Evolutionary conservation across 2,113 vertebrate species (phyloP), one percentile per base, ranked within the genome.

Genomic region (Hypomesus transpacificus): DNA sequence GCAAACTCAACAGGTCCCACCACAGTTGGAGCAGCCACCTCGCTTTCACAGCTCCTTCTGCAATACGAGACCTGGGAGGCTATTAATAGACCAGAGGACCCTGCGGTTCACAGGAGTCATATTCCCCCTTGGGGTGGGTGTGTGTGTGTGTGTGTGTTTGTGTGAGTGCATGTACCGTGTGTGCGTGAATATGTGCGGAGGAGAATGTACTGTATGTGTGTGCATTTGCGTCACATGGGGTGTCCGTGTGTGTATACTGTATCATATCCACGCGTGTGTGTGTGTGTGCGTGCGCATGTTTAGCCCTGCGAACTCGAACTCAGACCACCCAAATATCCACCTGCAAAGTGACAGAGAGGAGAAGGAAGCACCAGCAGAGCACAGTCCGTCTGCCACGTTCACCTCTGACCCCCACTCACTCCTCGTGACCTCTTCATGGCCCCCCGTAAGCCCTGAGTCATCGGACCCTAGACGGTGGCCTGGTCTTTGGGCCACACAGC

Each of bases 1-100:
- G 63, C 50, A 26, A 82, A 62, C 69, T 65, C 66, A 63, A 4
- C 62, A 78, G 78, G 77, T 75, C 68, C 68, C 69, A n/a, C 24
- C 68, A 54, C 71, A 70, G 73, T 65, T 26, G 21, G 52, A 71
- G 66, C 17, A 52, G 57, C 74, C 66, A 50, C 64, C 69, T 61
- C 64, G 21, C 63, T 39, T 72, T 72, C 7, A 62, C 26, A 67
- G 66, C 72, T 77, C 59, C 69, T 70, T 80, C 71, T 78, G 73
- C 67, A 71, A 66, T 69, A 70, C 58, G 54, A 78, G 67, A 73
- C 67, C 66, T 69, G 63, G 64, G 50, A 62, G 66, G 54, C 68
- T 75, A 66, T 69, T 50, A 68, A 75, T 70, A 64, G 77, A 66
- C 53, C 72, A 52, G 46, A n/a, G 14, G 66, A 65, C 69, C 65